A percentile compares a stretch with the other conserved stretches of the same genome.
Evolutionary conservation across 2,113 vertebrate species (phyloP).

Genomic region (Ardeotis arabs): DNA sequence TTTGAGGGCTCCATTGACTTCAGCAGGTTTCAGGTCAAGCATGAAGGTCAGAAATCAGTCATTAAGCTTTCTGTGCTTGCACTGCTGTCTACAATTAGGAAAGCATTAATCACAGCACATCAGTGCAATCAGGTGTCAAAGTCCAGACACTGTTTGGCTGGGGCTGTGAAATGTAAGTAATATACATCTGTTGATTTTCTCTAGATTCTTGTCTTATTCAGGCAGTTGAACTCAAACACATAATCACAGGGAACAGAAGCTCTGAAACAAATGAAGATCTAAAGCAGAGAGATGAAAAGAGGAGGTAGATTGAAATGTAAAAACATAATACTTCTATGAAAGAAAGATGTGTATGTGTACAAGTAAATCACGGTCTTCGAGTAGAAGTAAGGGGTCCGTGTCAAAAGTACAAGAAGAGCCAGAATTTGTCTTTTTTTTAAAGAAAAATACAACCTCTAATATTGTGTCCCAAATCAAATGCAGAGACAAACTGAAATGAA

Average conservation of each 20-base stretch:
- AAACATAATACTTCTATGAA: not conserved
- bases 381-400: not conserved
- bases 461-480: not conserved
- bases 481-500: not conserved
- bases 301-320: not conserved
- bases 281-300: not conserved
- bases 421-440: not conserved
- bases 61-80: not conserved
- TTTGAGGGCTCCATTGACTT: not conserved
- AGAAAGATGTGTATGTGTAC: not conserved
- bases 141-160: not conserved
- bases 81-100: not conserved
- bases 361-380: not conserved
- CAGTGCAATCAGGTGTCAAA: not conserved
- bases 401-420: not conserved
- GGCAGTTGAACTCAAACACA: not conserved
- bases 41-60: not conserved
- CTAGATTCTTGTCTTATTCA: not conserved
- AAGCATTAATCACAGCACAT: not conserved
- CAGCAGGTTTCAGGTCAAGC: not conserved
- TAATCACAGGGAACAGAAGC: not conserved
- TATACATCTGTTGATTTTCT: not conserved
- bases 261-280: not conserved
- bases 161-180: not conserved
- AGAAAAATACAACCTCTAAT: not conserved